These are phyloP conservation scores for Macrobrachium nipponense DNA, from an alignment of 1,140 invertebrate species.

Conservation along the genomic window DNA sequence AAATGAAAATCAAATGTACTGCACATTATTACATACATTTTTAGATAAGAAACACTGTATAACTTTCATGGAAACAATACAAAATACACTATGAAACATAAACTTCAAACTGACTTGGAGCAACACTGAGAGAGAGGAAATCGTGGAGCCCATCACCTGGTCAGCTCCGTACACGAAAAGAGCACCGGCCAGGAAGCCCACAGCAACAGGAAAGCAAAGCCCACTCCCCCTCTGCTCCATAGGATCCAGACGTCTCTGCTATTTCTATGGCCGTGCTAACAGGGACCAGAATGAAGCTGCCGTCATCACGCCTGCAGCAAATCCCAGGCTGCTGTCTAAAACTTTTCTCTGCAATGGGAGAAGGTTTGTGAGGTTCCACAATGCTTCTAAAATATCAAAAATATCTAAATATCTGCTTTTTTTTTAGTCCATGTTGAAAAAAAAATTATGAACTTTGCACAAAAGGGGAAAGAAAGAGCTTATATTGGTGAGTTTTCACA, in stretches of 20 bases:
- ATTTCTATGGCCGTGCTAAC: slow-evolving; percentile 92
- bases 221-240: slow-evolving; percentile 85
- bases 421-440: too few species aligned
- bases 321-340: slow-evolving; percentile 92
- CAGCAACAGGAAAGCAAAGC: slow-evolving; percentile 91
- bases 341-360: slow-evolving; percentile 80
- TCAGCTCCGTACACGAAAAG: slow-evolving; percentile 95
- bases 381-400: too few species aligned
- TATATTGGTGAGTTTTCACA: too few species aligned
- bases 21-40: not conserved
- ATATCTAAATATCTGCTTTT: too few species aligned
- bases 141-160: slow-evolving; percentile 84
- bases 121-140: slow-evolving; percentile 83
- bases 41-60: not conserved
- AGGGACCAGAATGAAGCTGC: slow-evolving; percentile 98
- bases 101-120: slow-evolving; percentile 75
- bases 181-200: slow-evolving; percentile 94
- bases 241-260: slow-evolving; percentile 83
- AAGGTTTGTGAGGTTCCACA: too few species aligned
- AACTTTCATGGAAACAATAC: not conserved
- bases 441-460: too few species aligned
- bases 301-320: slow-evolving; percentile 98
- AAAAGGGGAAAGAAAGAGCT: too few species aligned
- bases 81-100: not conserved
- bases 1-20: not conserved